Percentiles rank a stretch among this genome's conserved stretches.
Conservation (phyloP, 2,797 vertebrate species). For the Cynopterus sphinx region DNA sequence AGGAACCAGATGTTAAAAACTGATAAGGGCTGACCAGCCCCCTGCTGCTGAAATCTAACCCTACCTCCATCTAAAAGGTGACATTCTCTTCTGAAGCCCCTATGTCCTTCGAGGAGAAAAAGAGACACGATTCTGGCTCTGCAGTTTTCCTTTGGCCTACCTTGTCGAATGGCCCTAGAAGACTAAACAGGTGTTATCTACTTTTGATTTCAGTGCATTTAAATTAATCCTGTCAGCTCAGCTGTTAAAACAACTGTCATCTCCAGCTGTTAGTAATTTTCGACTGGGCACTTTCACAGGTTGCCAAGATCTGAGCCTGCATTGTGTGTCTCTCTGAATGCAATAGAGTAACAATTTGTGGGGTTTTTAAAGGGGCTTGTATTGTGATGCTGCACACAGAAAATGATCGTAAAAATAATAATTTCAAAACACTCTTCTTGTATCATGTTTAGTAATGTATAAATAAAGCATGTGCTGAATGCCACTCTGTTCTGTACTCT, state of each 20-base stretch:
- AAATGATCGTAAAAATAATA: slow-evolving; percentile 71
- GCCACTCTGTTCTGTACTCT: slow-evolving; percentile 51
- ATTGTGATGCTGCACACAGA: slow-evolving; percentile 68
- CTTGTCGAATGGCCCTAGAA: slow-evolving; percentile 92
- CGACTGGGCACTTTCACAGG: slow-evolving; percentile 96
- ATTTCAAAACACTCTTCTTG: slow-evolving; percentile 62
- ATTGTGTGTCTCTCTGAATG: slow-evolving; percentile 84
- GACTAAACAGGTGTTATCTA: slow-evolving; percentile 99
- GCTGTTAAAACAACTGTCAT: slow-evolving; percentile 99
- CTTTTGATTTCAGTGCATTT: slow-evolving; percentile 99
- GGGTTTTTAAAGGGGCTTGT: slow-evolving; percentile 80
- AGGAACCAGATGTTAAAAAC: slow-evolving; percentile 95
- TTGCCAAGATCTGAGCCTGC: slow-evolving; percentile 90
- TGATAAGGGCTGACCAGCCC: slow-evolving; percentile 79
- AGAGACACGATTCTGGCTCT: slow-evolving; percentile 80
- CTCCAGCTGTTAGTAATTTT: slow-evolving; percentile 99
- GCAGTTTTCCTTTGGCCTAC: slow-evolving; percentile 86
- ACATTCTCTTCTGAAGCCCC: slow-evolving; percentile 72
- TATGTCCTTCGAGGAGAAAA: slow-evolving; percentile 69
- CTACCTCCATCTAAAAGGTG: slow-evolving; percentile 70
- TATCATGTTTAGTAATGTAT: slow-evolving; percentile 74
- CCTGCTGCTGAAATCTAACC: slow-evolving; percentile 70
- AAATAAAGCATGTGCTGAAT: slow-evolving; percentile 63
- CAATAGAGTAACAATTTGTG: slow-evolving; percentile 82
- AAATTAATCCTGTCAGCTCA: slow-evolving; percentile 99